Conservation (phyloP, 2,797 vertebrate genomes). For the Hoplostethus mediterraneus region DNA sequence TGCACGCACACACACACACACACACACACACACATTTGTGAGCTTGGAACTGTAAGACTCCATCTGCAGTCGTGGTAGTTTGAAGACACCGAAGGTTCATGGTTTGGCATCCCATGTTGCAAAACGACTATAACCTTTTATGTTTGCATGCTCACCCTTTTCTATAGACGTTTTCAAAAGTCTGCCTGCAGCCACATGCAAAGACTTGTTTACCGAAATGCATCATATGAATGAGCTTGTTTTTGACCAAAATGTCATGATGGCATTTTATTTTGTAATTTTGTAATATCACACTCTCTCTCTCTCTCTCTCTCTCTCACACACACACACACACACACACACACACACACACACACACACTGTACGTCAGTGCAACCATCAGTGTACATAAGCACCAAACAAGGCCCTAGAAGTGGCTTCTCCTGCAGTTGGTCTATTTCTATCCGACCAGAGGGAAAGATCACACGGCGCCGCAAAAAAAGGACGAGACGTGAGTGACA, state of each 20-base stretch:
- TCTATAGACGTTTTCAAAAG: too few relatives aligned
- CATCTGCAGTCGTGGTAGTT: not conserved
- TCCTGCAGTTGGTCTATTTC: constrained; percentile 37
- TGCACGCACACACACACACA: not conserved
- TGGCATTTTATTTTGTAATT: constrained; percentile 2
- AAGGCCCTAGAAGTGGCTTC: not conserved
- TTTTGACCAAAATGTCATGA: not conserved
- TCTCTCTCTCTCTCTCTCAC: too few relatives aligned
- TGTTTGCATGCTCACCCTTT: too few relatives aligned
- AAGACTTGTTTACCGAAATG: not conserved
- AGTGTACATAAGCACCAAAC: not conserved
- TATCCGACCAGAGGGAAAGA: constrained; percentile 29
- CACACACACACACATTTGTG: not conserved
- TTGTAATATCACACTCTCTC: not conserved
- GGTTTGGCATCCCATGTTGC: too few relatives aligned
- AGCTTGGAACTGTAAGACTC: not conserved
- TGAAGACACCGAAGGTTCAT: not conserved
- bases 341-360: constrained; percentile 9
- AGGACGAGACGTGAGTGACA: constrained; percentile 59
- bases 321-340: not conserved
- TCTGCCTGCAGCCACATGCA: too few relatives aligned
- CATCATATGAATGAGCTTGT: not conserved
- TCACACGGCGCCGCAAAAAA: constrained; percentile 16
- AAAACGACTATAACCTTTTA: too few relatives aligned
- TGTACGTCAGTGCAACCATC: not conserved